Percentiles rank a stretch among this genome's conserved stretches.
phyloP scores from a whole-genome alignment of 2,113 vertebrate species.

The Empidonax alnorum region DNA sequence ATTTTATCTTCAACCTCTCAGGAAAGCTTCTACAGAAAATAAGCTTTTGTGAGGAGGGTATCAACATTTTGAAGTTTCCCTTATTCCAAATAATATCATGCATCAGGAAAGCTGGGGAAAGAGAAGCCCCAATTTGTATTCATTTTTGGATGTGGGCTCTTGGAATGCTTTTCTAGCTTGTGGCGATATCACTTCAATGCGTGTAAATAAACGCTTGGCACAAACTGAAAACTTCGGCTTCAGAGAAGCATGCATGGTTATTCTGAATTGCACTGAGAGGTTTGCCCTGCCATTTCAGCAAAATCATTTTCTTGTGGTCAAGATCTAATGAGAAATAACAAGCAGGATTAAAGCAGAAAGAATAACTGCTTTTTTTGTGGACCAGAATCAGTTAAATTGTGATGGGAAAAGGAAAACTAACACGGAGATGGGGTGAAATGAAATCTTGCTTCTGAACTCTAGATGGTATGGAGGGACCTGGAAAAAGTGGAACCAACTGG shows the following conservation, averaged over 20 bases:
- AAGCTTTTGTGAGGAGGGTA: neutral
- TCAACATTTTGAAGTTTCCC: neutral
- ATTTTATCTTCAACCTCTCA: neutral
- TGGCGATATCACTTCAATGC: neutral
- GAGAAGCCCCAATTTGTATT: neutral
- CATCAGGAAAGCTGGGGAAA: neutral
- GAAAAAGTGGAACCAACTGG: neutral
- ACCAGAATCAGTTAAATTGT: neutral
- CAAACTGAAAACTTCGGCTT: neutral
- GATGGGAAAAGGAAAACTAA: neutral
- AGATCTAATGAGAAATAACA: neutral
- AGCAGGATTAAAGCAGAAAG: neutral
- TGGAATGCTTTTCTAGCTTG: neutral
- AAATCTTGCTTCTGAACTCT: neutral
- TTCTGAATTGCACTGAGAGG: neutral
- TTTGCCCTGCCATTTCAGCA: neutral
- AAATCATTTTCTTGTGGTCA: neutral
- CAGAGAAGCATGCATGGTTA: neutral
- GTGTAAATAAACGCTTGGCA: neutral
- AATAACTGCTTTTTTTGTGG: neutral
- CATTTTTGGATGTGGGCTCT: neutral
- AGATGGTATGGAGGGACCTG: neutral
- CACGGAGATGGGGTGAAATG: neutral
- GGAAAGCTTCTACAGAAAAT: constrained; percentile 1
- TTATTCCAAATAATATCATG: constrained; percentile 1